Percentiles rank a stretch among this genome's conserved stretches.
These are phyloP conservation scores for Frieseomelitta varia DNA, from an alignment of 1,140 invertebrate genomes.

Conservation along the genomic window DNA sequence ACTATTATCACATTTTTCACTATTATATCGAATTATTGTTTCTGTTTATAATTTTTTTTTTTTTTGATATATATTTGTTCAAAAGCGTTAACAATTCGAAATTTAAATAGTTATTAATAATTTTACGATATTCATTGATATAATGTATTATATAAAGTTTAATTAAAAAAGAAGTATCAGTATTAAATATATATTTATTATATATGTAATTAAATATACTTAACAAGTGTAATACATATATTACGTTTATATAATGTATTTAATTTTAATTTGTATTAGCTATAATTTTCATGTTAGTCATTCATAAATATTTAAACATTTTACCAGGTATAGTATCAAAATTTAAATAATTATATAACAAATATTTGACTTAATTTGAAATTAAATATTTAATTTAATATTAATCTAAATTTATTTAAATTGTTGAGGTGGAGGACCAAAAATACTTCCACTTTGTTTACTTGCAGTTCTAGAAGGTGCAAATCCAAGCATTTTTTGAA, in stretches of 20 bases:
- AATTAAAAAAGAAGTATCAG: slow-evolving; percentile 24
- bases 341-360: slow-evolving; percentile 29
- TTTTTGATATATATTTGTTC: slow-evolving; percentile 2
- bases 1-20: neutral
- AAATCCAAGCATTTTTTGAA: slow-evolving; percentile 98
- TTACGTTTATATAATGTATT: slow-evolving; percentile 17
- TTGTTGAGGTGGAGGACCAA: slow-evolving; percentile 88
- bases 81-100: neutral
- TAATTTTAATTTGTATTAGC: slow-evolving; percentile 1
- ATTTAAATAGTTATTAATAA: neutral
- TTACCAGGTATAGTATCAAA: neutral
- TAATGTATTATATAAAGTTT: slow-evolving; percentile 14
- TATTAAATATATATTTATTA: slow-evolving; percentile 45
- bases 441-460: slow-evolving; percentile 95
- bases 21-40: neutral
- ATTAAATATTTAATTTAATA: neutral
- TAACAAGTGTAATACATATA: slow-evolving; percentile 11
- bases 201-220: slow-evolving; percentile 20
- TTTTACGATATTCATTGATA: neutral
- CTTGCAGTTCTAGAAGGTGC: slow-evolving; percentile 97
- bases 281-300: slow-evolving; percentile 8
- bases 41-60: slow-evolving; percentile 4
- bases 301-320: slow-evolving; percentile 1
- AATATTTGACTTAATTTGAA: too few species aligned
- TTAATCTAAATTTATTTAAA: slow-evolving; percentile 85